Evolutionary conservation across 53 echinoderm and acorn worm species (phyloP).

Genomic region (Crossaster papposus): DNA sequence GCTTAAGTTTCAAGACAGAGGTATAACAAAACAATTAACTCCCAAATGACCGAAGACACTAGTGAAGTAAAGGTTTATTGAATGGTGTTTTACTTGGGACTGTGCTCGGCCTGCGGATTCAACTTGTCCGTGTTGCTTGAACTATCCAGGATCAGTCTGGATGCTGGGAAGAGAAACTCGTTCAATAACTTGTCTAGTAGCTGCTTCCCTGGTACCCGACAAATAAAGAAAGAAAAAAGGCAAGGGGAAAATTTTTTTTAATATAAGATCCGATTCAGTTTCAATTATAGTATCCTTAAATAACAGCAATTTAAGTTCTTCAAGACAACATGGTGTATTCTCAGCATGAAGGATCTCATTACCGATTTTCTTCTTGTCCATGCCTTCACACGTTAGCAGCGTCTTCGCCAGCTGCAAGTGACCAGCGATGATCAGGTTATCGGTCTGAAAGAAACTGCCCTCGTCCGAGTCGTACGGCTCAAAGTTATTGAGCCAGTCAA

Average conservation of each 20-base stretch:
- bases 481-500: slow-evolving; percentile 98
- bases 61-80: not conserved
- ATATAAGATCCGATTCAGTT: no score
- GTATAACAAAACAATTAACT: no score
- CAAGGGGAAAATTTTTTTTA: not conserved
- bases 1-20: no score
- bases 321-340: no score
- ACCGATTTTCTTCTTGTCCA: slow-evolving; percentile 93
- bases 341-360: no score
- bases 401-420: slow-evolving; percentile 88
- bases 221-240: not conserved
- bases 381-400: slow-evolving; percentile 88
- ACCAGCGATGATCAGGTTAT: slow-evolving; percentile 91
- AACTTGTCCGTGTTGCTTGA: slow-evolving; percentile 74
- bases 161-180: slow-evolving; percentile 96
- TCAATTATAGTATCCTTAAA: no score
- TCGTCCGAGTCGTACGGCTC: slow-evolving; percentile 89
- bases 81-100: slow-evolving; percentile 83
- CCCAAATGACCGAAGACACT: not conserved
- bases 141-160: slow-evolving; percentile 84
- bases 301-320: no score
- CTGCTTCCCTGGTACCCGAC: slow-evolving; percentile 70
- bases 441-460: slow-evolving; percentile 69
- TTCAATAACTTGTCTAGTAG: slow-evolving; percentile 84
- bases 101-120: slow-evolving; percentile 80